Base-by-base conservation (phyloP, 2,888 invertebrate species). In the Drosophila fulvimacula region DNA sequence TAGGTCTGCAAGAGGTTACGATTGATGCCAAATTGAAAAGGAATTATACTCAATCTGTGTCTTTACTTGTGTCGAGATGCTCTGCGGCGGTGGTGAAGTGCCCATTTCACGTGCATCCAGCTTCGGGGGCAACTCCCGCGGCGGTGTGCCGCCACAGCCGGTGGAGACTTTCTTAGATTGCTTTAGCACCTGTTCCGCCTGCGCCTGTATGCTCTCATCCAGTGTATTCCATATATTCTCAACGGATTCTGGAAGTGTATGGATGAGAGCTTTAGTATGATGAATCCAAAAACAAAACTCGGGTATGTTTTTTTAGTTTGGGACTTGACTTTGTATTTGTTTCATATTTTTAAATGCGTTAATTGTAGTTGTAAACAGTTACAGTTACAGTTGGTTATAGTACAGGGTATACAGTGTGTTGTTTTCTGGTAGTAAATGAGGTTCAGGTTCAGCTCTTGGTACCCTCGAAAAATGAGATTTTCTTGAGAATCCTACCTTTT, bases 61-160 rank as follows among this genome's bases (percentile, higher is more conserved):
- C 6, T 52, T 78, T 87, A 96, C 96, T 94, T 97, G 97, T 27
- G 97, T 97, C 30, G 97, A 96, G 88, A 96, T 97, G 90, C 93
- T 96, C 92, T 97, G 97, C 3, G 97, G 97, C 36, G 97, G 96
- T 46, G 97, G 97, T 36, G 97, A 97, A 36, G 97, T 97, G 67
- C 96, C 96, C 53, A 95, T 96, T 65, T 96, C 96, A 46, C 93
- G 76, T 13, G 58, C 76, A 19, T 67, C 52, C 57, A 10, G 17
- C 2, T 34, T 51, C 19, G 61, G 27, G 13, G 53, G 38, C 30
- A 91, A 89, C 71, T 94, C 94, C 69, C 93, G 92, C 1, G 95
- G 94, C 7, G 95, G 95, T 0, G 95, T 95, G 27, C 94, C 93
- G 2, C 95, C 95, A 76, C 94, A 95, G n/a, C 94, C 94, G 3